These are phyloP conservation scores for Dinocampus coccinellae DNA, from an alignment of 2,888 invertebrate species.

Conservation along the genomic window DNA sequence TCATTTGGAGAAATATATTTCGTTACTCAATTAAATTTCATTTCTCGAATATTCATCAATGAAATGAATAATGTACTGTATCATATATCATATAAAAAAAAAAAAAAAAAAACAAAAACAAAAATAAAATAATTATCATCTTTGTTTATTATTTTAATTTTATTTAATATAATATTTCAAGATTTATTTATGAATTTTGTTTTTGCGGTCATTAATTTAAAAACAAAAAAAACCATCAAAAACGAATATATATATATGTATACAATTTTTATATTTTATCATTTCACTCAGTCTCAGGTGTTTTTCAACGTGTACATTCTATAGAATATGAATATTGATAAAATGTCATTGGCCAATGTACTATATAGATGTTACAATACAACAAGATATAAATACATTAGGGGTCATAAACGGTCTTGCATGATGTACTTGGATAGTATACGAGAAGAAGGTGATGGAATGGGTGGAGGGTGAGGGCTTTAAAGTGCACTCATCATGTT, in stretches of 20 bases:
- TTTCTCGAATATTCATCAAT: neutral
- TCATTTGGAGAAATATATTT: neutral
- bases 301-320: neutral
- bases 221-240: too few species aligned
- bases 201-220: too few species aligned
- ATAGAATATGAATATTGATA: neutral
- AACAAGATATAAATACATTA: constrained; percentile 11
- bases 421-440: constrained; percentile 17
- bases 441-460: constrained; percentile 47
- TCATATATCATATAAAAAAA: too few species aligned
- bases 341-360: neutral
- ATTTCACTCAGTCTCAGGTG: neutral
- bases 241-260: too few species aligned
- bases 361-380: neutral
- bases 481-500: constrained; percentile 56
- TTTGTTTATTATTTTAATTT: too few species aligned
- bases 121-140: too few species aligned
- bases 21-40: constrained; percentile 9
- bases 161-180: too few species aligned
- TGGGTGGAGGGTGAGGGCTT: constrained; percentile 53
- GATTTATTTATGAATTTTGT: too few species aligned
- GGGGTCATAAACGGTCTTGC: constrained; percentile 27
- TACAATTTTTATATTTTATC: neutral
- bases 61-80: too few species aligned
- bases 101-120: too few species aligned